Percentiles rank a stretch among this genome's conserved stretches.
These are phyloP conservation scores for Celastrina argiolus DNA, from an alignment of 2,888 invertebrate genomes.

Conservation along the genomic window DNA sequence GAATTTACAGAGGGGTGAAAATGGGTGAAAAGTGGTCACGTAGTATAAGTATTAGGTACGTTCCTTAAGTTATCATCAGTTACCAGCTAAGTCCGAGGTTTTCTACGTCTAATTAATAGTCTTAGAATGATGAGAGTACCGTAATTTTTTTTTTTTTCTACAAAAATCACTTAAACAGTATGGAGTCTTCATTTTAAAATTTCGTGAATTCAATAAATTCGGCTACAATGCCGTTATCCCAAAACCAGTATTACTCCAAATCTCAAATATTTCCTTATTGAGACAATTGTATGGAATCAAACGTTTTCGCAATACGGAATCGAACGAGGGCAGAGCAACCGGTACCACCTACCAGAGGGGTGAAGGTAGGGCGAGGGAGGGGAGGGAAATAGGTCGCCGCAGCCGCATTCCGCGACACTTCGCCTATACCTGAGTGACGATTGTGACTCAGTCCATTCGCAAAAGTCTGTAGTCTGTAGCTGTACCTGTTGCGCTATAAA, in stretches of 20 bases:
- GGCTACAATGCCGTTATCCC: not conserved
- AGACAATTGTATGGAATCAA: slow-evolving; percentile 26
- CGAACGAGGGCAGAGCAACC: slow-evolving; percentile 62
- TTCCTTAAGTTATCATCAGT: no score
- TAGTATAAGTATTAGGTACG: no score
- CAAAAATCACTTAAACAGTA: not conserved
- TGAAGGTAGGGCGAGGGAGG: slow-evolving; percentile 38
- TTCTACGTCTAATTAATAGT: no score
- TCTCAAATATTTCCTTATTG: not conserved
- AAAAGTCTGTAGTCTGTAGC: not conserved
- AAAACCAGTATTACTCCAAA: slow-evolving; percentile 8
- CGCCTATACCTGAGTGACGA: slow-evolving; percentile 23
- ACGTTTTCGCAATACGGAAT: slow-evolving; percentile 59
- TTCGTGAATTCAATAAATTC: not conserved
- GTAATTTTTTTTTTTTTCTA: no score
- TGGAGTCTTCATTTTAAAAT: not conserved
- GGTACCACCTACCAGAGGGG: slow-evolving; percentile 43
- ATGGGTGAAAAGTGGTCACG: no score
- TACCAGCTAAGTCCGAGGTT: no score
- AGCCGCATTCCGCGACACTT: slow-evolving; percentile 62
- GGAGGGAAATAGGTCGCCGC: slow-evolving; percentile 61
- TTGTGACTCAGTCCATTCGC: slow-evolving; percentile 8
- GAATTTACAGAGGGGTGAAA: no score
- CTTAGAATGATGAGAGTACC: no score
- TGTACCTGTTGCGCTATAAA: not conserved